A percentile compares a stretch with the other conserved stretches of the same genome.
phyloP scores from a whole-genome alignment of 1,140 invertebrate species.

The Euwallacea fornicatus region DNA sequence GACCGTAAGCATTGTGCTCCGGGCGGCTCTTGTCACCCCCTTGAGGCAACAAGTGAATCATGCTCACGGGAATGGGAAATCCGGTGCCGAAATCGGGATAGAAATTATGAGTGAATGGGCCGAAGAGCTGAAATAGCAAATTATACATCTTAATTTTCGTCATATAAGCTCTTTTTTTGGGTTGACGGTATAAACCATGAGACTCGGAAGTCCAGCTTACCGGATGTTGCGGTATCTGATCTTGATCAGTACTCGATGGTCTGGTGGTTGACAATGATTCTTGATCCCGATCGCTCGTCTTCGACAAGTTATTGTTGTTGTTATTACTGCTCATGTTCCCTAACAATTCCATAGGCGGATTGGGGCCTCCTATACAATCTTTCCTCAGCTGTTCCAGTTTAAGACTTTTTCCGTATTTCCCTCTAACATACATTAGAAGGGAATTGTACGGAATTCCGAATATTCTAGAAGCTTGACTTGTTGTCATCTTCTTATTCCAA shows the following conservation, averaged over 20 bases:
- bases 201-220: slow-evolving; percentile 33
- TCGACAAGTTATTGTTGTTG: slow-evolving; percentile 66
- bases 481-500: slow-evolving; percentile 95
- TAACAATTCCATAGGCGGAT: slow-evolving; percentile 64
- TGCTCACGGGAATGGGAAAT: slow-evolving; percentile 80
- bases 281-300: slow-evolving; percentile 51
- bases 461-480: slow-evolving; percentile 83
- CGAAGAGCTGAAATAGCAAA: slow-evolving; percentile 59
- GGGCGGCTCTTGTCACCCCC: slow-evolving; percentile 67
- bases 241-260: slow-evolving; percentile 64
- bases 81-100: slow-evolving; percentile 78
- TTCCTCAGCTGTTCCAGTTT: slow-evolving; percentile 84
- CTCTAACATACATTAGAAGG: slow-evolving; percentile 87
- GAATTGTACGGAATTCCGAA: slow-evolving; percentile 92
- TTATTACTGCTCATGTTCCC: slow-evolving; percentile 69
- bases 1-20: slow-evolving; percentile 56
- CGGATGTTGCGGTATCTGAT: slow-evolving; percentile 57
- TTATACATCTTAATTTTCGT: no score
- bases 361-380: slow-evolving; percentile 76
- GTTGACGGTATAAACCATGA: no score
- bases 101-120: slow-evolving; percentile 71
- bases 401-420: slow-evolving; percentile 86
- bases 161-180: no score
- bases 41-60: slow-evolving; percentile 78
- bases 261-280: slow-evolving; percentile 55